These are phyloP conservation scores for Habrosyne pyritoides DNA, from an alignment of 2,888 invertebrate species.

Conservation along the genomic window DNA sequence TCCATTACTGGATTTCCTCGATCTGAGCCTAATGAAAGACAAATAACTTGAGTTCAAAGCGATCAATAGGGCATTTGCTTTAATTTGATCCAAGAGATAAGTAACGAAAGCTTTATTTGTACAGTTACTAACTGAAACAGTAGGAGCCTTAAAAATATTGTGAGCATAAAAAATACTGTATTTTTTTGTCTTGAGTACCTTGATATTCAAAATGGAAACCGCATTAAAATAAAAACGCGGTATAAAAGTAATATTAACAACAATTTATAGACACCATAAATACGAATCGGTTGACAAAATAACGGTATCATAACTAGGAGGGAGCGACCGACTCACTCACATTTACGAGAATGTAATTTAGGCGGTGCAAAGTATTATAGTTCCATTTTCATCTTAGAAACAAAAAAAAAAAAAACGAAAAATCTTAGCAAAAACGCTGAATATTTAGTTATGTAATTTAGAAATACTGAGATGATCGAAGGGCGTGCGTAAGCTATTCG, in stretches of 20 bases:
- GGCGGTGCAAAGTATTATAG: slow-evolving; percentile 10
- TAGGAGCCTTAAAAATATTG: background rate
- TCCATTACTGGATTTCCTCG: slow-evolving; percentile 75
- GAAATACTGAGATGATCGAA: slow-evolving; percentile 45
- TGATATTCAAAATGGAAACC: slow-evolving; percentile 47
- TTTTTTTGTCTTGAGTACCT: no score
- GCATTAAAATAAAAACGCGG: slow-evolving; percentile 56
- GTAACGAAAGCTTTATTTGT: slow-evolving; percentile 19
- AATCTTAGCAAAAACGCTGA: background rate
- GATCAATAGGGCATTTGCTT: slow-evolving; percentile 66
- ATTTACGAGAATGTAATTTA: slow-evolving; percentile 18
- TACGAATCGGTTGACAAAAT: slow-evolving; percentile 53
- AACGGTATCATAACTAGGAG: slow-evolving; percentile 28
- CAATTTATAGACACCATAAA: slow-evolving; percentile 48
- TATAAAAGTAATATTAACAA: slow-evolving; percentile 50
- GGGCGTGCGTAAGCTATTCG: slow-evolving; percentile 56
- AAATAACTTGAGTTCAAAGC: slow-evolving; percentile 72
- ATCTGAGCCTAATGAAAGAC: slow-evolving; percentile 75
- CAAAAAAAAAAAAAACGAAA: slow-evolving; percentile 10
- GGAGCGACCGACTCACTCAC: slow-evolving; percentile 22
- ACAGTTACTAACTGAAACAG: slow-evolving; percentile 17
- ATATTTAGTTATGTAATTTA: slow-evolving; percentile 21
- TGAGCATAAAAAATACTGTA: background rate
- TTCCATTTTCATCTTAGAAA: slow-evolving; percentile 33
- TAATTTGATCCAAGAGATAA: slow-evolving; percentile 59